These are phyloP conservation scores for Chascanopsetta lugubris DNA, from an alignment of 2,113 vertebrate species.

Conservation along the genomic window DNA sequence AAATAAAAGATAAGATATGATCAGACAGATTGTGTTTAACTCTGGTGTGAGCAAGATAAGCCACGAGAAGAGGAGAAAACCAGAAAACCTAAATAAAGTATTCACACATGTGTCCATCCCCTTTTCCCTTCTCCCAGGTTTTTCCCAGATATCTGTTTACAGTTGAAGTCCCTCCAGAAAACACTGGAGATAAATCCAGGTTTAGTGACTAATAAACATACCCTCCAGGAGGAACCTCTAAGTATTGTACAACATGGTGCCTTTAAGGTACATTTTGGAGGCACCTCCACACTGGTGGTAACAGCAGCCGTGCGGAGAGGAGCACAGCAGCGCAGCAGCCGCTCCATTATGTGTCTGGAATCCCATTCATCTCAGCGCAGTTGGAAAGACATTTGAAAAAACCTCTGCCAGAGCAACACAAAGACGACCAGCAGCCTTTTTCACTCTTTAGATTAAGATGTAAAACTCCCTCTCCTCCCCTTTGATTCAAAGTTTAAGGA, in stretches of 20 bases:
- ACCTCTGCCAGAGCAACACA: conserved; percentile 36
- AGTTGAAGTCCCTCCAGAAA: not conserved
- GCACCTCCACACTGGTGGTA: conserved; percentile 37
- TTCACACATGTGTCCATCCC: not conserved
- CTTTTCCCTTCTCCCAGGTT: not conserved
- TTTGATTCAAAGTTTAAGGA: conserved; percentile 3
- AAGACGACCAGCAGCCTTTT: conserved; percentile 12
- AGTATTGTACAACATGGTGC: conserved; percentile 2
- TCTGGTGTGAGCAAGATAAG: too few relatives aligned
- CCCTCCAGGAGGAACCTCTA: conserved; percentile 1
- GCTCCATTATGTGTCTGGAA: conserved; percentile 46
- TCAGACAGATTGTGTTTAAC: too few relatives aligned
- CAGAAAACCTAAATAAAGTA: not conserved
- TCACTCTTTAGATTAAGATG: conserved; percentile 23
- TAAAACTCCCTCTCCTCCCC: not conserved
- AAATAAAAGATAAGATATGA: too few relatives aligned
- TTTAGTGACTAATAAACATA: conserved; percentile 1
- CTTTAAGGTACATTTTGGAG: not conserved
- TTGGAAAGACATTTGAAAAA: conserved; percentile 50
- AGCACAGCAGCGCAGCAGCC: conserved; percentile 47
- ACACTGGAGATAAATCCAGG: conserved; percentile 1
- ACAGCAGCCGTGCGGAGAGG: conserved; percentile 48
- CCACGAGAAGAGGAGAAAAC: not conserved
- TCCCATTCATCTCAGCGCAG: conserved; percentile 53
- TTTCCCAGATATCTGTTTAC: not conserved